Evolutionary conservation across 2,113 vertebrate genomes (phyloP), one percentile per base, ranked within the genome.

Genomic region (Podarcis raffonei): DNA sequence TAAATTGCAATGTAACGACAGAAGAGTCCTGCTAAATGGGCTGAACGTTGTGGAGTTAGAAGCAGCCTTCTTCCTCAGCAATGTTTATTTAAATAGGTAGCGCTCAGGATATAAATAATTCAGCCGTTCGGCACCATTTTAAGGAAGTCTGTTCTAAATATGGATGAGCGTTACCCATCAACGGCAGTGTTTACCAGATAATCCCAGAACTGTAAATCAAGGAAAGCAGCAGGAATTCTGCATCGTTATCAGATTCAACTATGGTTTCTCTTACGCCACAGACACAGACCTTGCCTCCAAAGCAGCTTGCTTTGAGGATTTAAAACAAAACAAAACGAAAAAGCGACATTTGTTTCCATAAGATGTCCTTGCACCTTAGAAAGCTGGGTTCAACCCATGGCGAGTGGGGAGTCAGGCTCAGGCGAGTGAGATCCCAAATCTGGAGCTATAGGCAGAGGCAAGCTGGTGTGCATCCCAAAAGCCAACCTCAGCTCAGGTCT

Each of bases 261-360:
- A 0, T 0, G 86, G 89, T 78, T 62, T 89, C 94, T 88, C 93
- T 79, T 85, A 88, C 66, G 89, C 82, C 89, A 81, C 78, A 87
- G 35, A 77, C 0, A 0, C 77, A 0, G 0, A 0, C n/a, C 83
- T 0, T 0, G 87, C 32, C 86, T 5, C 30, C 9, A 69, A 32
- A 25, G 85, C 59, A n/a, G 79, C 91, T 81, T 85, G 72, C 84
- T 89, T 42, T 48, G 57, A 85, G 18, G 66, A 84, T 77, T 90
- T 88, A 89, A 86, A 53, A 12, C 48, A 53, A 53, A 53, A 48
- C 42, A 42, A 48, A 37, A 37, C 48, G 0, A 48, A 53, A 48
- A 53, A 85, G 32, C 7, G 18, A 16, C 15, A 30, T 15, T 84
- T 12, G 32, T 62, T 83, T 42, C 62, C 37, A 42, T 39, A 68